Evolutionary conservation across 2,113 vertebrate genomes (phyloP), one percentile per base, ranked within the genome.

Genomic region (Syngnathoides biaculeatus): DNA sequence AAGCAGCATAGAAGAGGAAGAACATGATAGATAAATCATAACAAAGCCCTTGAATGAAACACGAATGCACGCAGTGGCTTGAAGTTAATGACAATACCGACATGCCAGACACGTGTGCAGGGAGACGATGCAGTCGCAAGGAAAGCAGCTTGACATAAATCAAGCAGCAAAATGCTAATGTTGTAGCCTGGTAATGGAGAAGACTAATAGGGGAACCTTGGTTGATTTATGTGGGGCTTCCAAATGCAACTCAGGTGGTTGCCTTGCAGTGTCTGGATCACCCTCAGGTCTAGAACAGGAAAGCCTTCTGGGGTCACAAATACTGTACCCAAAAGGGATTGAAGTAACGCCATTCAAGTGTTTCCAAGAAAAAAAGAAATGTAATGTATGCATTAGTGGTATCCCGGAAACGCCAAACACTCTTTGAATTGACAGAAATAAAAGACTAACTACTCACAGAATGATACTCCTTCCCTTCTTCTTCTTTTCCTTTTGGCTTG

Each of bases 131-230:
- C 79, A 79, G 74, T 27, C 68, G 60, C 63, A 75, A 78, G 78
- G 77, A 63, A 73, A 86, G 75, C 85, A 81, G 75, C 68, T 75
- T 71, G 73, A 84, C 79, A 84, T 88, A 86, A 87, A 87, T 89
- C 85, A 85, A 77, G 68, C 74, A 40, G 78, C 78, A 39, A 85
- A 88, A 86, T 88, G 88, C 80, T 89, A 84, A 88, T 84, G 67
- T 53, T 5, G 74, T 67, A 73, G 71, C 69, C 69, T 57, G 60
- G 75, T 69, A 84, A 78, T 53, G 40, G 68, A 77, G 65, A 40
- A 58, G 66, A 77, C 66, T 73, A 78, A 85, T 80, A 79, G 38
- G 39, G 61, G 74, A 77, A 73, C 69, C 42, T 69, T 39, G 60
- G 26, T 70, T 86, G 81, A 85, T 83, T 83, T 80, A 83, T 85